These are phyloP conservation scores for Cordylochernes scorpioides DNA, from an alignment of 2,888 invertebrate species.

Conservation along the genomic window DNA sequence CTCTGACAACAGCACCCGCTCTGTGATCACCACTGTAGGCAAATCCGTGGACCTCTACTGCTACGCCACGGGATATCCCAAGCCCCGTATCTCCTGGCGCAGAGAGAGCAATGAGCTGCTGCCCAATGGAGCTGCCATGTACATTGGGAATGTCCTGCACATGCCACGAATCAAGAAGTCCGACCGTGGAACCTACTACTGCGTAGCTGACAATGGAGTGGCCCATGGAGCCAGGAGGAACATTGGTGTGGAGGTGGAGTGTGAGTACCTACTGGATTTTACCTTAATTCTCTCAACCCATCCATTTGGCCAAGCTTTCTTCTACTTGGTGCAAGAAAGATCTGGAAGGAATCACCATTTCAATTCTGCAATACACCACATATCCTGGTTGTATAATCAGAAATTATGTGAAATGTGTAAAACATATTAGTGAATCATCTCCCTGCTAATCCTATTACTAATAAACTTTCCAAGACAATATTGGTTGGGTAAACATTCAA, in stretches of 20 bases:
- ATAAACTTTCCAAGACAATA: too few relatives aligned
- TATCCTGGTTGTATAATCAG: too few relatives aligned
- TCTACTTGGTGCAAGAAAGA: too few relatives aligned
- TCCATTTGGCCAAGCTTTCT: too few relatives aligned
- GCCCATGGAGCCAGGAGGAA: constrained; percentile 31
- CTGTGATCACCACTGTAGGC: constrained; percentile 30
- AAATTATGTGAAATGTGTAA: too few relatives aligned
- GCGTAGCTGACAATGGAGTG: constrained; percentile 33
- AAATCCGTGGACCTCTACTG: constrained; percentile 34
- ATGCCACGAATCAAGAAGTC: constrained; percentile 52
- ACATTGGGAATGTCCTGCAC: constrained; percentile 34
- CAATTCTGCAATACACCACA: too few relatives aligned
- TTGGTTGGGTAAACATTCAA: too few relatives aligned
- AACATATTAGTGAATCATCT: too few relatives aligned
- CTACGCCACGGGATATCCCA: constrained; percentile 60
- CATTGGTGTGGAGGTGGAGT: constrained; percentile 50
- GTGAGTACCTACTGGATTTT: constrained; percentile 6
- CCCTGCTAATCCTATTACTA: too few relatives aligned
- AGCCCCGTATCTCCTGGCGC: constrained; percentile 58
- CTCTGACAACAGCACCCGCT: constrained; percentile 69
- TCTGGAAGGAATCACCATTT: too few relatives aligned
- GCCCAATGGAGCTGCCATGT: constrained; percentile 32
- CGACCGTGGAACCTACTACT: constrained; percentile 74
- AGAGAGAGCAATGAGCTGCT: constrained; percentile 73
- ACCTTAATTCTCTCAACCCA: too few relatives aligned